phyloP scores from a whole-genome alignment of 2,113 vertebrate species.

The Ctenomys sociabilis region DNA sequence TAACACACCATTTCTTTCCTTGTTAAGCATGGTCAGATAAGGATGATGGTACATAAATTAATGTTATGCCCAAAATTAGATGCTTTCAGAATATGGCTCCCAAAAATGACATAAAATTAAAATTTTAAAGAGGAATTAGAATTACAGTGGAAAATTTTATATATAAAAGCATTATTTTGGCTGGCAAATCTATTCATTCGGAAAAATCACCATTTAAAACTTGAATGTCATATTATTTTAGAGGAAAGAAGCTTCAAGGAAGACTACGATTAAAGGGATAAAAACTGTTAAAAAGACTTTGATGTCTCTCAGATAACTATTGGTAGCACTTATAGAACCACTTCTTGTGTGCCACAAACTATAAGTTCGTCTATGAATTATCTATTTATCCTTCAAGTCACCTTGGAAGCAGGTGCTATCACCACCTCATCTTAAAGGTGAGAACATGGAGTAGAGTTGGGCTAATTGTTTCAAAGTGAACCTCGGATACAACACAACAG shows the following conservation, averaged over 20 bases:
- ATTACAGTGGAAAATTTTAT: not conserved
- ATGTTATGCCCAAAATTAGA: not conserved
- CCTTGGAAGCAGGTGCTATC: not conserved
- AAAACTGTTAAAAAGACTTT: not conserved
- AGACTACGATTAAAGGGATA: slow-evolving; percentile 36
- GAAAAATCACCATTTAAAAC: slow-evolving; percentile 46
- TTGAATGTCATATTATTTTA: slow-evolving; percentile 19
- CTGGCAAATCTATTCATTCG: not conserved
- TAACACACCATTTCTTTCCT: not conserved
- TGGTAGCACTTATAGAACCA: not conserved
- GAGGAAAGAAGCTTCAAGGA: not conserved
- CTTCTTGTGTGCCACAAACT: not conserved
- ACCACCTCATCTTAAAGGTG: not conserved
- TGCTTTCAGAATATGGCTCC: not conserved
- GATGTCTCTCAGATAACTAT: not conserved
- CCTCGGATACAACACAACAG: not conserved
- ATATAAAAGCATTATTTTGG: slow-evolving; percentile 39
- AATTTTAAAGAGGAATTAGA: not conserved
- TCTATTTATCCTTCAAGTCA: not conserved
- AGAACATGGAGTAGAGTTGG: not conserved
- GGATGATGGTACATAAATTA: not conserved
- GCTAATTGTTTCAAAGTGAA: not conserved
- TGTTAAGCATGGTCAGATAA: not conserved
- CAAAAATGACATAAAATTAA: slow-evolving; percentile 7
- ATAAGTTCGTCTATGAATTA: not conserved